Percentiles rank a stretch among this genome's conserved stretches.
Evolutionary conservation across 1,140 invertebrate species (phyloP).

Genomic region (Euglossa dilemma): DNA sequence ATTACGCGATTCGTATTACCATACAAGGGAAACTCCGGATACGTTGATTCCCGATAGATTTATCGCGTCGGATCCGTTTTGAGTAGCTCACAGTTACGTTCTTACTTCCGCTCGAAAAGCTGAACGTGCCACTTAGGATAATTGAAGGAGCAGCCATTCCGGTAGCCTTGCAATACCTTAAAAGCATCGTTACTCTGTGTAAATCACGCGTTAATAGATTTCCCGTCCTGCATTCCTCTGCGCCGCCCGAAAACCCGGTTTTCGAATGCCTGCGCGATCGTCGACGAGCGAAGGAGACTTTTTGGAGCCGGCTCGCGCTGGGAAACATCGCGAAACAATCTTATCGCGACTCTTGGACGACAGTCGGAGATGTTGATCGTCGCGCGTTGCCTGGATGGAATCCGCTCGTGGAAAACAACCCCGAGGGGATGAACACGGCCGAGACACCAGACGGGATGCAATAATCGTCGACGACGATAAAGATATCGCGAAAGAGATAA

Average conservation of each 20-base stretch:
- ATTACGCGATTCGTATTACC: not conserved
- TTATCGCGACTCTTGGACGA: conserved; percentile 15
- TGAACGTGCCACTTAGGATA: not conserved
- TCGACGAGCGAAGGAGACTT: not conserved
- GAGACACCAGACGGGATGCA: not conserved
- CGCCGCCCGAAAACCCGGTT: not conserved
- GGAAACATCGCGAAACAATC: not conserved
- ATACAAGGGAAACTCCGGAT: not conserved
- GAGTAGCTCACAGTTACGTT: not conserved
- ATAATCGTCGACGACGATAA: conserved; percentile 6
- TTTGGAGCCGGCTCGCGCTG: too few species aligned
- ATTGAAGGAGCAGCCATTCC: not conserved
- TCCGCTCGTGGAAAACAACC: not conserved
- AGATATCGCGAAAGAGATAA: conserved; percentile 33
- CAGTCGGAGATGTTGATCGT: not conserved
- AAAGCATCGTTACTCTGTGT: not conserved
- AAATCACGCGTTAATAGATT: not conserved
- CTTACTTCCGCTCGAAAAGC: not conserved
- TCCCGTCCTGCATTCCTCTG: not conserved
- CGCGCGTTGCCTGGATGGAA: too few species aligned
- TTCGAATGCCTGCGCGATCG: not conserved
- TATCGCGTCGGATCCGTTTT: not conserved
- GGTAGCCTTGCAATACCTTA: not conserved
- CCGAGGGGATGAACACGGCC: not conserved
- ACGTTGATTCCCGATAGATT: not conserved